Percentiles rank a stretch among this genome's conserved stretches.
Conservation (phyloP, 2,797 vertebrate genomes). For the Streptopelia turtur region DNA sequence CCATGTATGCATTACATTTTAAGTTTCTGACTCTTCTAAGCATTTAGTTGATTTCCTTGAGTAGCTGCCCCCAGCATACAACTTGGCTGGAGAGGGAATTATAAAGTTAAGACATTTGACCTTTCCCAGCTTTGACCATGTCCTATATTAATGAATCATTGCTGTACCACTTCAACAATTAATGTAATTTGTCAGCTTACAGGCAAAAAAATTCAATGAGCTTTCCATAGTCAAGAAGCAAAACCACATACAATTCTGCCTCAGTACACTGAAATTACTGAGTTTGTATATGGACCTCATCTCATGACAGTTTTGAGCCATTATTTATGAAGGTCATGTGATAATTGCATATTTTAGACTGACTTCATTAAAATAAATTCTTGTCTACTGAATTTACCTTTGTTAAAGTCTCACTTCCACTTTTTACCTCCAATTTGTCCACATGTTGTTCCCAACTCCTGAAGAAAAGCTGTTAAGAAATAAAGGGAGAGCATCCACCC, state of each 20-base stretch:
- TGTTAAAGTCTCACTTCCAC: background rate
- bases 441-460: background rate
- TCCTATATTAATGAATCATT: rapidly evolving
- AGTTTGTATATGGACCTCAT: background rate
- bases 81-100: background rate
- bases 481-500: background rate
- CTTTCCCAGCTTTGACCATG: background rate
- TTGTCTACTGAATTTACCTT: background rate
- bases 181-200: background rate
- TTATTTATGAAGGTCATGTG: background rate
- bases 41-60: background rate
- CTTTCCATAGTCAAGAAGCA: background rate
- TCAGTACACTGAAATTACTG: background rate
- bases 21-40: background rate
- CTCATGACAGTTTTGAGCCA: background rate
- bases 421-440: background rate
- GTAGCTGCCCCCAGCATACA: too few relatives aligned
- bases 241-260: background rate
- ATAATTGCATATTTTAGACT: background rate
- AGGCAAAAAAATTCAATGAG: background rate
- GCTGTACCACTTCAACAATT: background rate
- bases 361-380: background rate
- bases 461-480: background rate
- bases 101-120: background rate
- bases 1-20: background rate